A percentile compares a stretch with the other conserved stretches of the same genome.
Evolutionary conservation across 2,113 vertebrate genomes (phyloP).

Genomic region (Menidia beryllina): DNA sequence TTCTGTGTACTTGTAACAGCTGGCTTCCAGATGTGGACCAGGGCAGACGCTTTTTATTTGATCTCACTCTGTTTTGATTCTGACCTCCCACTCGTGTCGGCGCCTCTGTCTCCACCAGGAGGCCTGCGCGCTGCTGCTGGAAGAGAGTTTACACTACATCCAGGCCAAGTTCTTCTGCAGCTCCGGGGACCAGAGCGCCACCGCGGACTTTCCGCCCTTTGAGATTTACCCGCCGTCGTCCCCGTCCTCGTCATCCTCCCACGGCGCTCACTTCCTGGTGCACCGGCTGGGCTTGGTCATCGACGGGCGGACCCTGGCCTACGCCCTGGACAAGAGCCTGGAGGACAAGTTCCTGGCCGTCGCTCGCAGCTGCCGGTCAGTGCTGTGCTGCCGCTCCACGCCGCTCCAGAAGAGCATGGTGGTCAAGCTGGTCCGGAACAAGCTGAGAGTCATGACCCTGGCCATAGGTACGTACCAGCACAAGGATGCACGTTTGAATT

Average conservation of each 20-base stretch:
- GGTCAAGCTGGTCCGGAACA: constrained; percentile 95
- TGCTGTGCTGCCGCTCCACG: constrained; percentile 95
- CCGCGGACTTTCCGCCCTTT: constrained; percentile 74
- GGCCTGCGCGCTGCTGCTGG: constrained; percentile 89
- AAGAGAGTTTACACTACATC: constrained; percentile 90
- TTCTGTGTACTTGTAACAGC: constrained; percentile 24
- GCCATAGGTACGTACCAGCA: constrained; percentile 87
- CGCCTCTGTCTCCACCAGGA: constrained; percentile 84
- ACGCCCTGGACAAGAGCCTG: constrained; percentile 88
- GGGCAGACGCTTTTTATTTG: constrained; percentile 13
- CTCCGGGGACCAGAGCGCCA: constrained; percentile 66
- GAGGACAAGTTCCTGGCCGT: constrained; percentile 94
- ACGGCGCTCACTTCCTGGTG: constrained; percentile 65
- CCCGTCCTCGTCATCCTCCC: constrained; percentile 54
- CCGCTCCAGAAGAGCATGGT: constrained; percentile 98
- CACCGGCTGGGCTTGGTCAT: constrained; percentile 91
- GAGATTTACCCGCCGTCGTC: constrained; percentile 63
- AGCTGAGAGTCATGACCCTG: constrained; percentile 97
- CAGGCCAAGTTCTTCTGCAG: constrained; percentile 85
- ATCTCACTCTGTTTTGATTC: constrained; percentile 6
- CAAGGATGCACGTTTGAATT: too few species aligned
- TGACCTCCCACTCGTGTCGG: constrained; percentile 5
- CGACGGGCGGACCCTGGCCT: constrained; percentile 93
- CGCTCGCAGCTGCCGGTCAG: constrained; percentile 89
- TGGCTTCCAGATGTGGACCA: constrained; percentile 61